Evolutionary conservation across 1,140 invertebrate genomes (phyloP).

Genomic region (Triops cancriformis): DNA sequence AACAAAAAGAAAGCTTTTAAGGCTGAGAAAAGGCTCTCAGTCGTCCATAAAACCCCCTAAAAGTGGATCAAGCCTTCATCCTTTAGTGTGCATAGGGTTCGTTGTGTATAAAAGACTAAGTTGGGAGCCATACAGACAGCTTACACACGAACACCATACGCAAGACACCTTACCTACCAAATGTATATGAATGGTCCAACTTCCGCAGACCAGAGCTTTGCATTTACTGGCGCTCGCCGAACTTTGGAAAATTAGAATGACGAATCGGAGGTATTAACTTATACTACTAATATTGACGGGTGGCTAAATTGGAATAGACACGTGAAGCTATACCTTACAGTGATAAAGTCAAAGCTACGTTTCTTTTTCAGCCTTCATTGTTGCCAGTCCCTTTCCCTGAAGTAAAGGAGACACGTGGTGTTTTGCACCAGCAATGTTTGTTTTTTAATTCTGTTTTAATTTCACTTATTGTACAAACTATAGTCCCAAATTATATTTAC

Average conservation of each 20-base stretch:
- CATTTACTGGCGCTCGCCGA: background rate
- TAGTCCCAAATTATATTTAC: too few relatives aligned
- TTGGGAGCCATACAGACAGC: background rate
- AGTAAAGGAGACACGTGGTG: too few relatives aligned
- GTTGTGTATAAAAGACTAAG: background rate
- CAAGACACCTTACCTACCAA: background rate
- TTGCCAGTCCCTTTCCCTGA: too few relatives aligned
- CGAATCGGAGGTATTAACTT: background rate
- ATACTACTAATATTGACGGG: too few relatives aligned
- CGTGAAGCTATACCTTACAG: too few relatives aligned
- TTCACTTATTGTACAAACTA: too few relatives aligned
- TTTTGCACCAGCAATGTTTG: too few relatives aligned
- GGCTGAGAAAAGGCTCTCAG: background rate
- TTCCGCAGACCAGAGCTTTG: background rate
- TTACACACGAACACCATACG: background rate
- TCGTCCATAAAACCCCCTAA: background rate
- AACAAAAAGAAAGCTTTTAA: background rate
- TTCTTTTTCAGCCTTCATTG: too few relatives aligned
- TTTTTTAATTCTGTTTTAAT: too few relatives aligned
- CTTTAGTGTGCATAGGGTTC: conserved; percentile 5
- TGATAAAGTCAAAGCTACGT: too few relatives aligned
- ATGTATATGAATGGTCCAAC: conserved; percentile 6
- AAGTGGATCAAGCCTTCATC: conserved; percentile 4
- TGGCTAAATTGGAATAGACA: too few relatives aligned
- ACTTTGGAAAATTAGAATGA: background rate